Evolutionary conservation across 2,888 invertebrate species (phyloP).

Genomic region (Acanthosoma haemorrhoidale): DNA sequence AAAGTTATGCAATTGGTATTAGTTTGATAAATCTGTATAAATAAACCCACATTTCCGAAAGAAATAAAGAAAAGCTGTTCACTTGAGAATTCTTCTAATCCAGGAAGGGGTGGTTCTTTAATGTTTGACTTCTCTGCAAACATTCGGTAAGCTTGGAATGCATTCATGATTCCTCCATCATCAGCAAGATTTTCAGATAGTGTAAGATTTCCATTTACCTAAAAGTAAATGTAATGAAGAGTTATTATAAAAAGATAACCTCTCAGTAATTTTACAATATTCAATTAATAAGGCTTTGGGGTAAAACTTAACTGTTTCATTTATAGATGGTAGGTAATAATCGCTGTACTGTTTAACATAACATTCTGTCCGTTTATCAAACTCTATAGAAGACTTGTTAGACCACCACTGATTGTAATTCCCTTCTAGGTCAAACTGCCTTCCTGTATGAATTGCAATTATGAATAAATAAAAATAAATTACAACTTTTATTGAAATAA

Average conservation of each 20-base stretch:
- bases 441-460: conserved; percentile 53
- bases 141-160: conserved; percentile 60
- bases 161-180: conserved; percentile 73
- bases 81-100: conserved; percentile 63
- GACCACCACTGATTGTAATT: conserved; percentile 76
- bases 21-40: too few species aligned
- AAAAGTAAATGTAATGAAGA: not conserved
- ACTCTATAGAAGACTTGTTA: conserved; percentile 59
- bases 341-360: conserved; percentile 65
- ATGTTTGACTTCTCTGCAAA: conserved; percentile 50
- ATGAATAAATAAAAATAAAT: not conserved
- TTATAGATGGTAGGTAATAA: conserved; percentile 62
- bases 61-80: conserved; percentile 76
- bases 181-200: conserved; percentile 79
- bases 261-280: too few species aligned
- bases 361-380: conserved; percentile 62
- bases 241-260: not conserved
- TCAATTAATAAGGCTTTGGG: too few species aligned
- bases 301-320: conserved; percentile 41
- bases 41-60: conserved; percentile 66
- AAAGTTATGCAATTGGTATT: too few species aligned
- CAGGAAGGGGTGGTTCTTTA: conserved; percentile 61
- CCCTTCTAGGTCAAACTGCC: conserved; percentile 77
- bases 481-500: not conserved
- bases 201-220: conserved; percentile 70